These are phyloP conservation scores for Achlya flavicornis DNA, from an alignment of 2,888 invertebrate genomes.

Conservation along the genomic window DNA sequence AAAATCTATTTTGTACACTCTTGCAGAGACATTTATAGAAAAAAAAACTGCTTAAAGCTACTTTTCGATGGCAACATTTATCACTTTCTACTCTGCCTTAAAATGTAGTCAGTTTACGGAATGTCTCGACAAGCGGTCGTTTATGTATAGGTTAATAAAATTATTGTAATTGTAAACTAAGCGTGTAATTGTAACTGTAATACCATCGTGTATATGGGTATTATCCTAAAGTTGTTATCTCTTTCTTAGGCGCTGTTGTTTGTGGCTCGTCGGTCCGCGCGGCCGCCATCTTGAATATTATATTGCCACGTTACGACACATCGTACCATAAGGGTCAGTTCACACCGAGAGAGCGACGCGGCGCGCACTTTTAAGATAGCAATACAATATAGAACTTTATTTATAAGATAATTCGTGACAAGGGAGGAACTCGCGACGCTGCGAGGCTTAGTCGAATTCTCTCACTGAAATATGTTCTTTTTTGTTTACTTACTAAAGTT, in stretches of 20 bases:
- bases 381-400: too few relatives aligned
- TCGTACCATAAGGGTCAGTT: neutral
- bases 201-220: conserved; percentile 75
- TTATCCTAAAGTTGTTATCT: conserved; percentile 81
- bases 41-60: conserved; percentile 6
- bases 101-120: conserved; percentile 21
- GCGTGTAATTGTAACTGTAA: conserved; percentile 61
- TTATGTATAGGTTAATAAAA: conserved; percentile 58
- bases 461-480: too few relatives aligned
- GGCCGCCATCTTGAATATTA: conserved; percentile 31
- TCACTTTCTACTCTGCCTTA: conserved; percentile 13
- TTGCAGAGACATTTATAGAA: conserved; percentile 61
- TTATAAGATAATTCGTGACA: too few relatives aligned
- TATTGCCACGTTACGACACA: conserved; percentile 14
- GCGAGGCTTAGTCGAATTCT: too few relatives aligned
- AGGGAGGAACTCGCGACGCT: too few relatives aligned
- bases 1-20: conserved; percentile 65
- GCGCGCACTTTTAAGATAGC: too few relatives aligned
- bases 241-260: conserved; percentile 83
- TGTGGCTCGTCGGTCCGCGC: conserved; percentile 63
- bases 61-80: conserved; percentile 23
- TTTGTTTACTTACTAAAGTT: too few relatives aligned
- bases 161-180: conserved; percentile 69
- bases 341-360: too few relatives aligned
- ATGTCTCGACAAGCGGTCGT: conserved; percentile 61